Conservation (phyloP, 2,113 vertebrate genomes). For the Misgurnus mizolepis region DNA sequence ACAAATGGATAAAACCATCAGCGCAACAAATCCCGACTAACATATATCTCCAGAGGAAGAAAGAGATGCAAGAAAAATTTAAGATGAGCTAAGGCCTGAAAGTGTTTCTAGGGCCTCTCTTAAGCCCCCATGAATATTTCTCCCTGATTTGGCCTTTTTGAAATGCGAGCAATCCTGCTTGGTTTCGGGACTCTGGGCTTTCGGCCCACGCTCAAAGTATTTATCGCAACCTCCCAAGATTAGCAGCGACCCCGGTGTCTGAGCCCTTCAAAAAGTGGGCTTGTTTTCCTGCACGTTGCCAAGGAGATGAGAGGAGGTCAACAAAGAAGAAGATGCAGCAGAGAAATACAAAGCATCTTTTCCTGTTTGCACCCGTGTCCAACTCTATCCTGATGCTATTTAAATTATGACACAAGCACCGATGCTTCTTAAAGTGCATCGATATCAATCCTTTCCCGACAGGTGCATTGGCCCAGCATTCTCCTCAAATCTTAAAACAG, state of each 20-base stretch:
- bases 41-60: conserved; percentile 23
- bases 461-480: neutral
- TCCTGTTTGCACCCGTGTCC: conserved; percentile 2
- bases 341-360: conserved; percentile 43
- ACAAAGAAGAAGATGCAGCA: conserved; percentile 46
- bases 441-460: neutral
- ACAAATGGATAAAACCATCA: conserved; percentile 47
- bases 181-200: conserved; percentile 57
- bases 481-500: neutral
- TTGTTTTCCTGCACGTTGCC: conserved; percentile 73
- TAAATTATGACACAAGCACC: neutral
- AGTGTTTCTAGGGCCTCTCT: conserved; percentile 43
- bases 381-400: neutral
- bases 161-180: conserved; percentile 56
- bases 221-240: conserved; percentile 71
- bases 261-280: conserved; percentile 66
- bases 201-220: conserved; percentile 66
- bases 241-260: conserved; percentile 71
- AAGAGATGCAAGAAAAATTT: conserved; percentile 21
- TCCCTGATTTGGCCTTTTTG: conserved; percentile 53
- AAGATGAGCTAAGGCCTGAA: conserved; percentile 25
- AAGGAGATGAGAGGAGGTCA: conserved; percentile 69
- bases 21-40: conserved; percentile 41
- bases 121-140: conserved; percentile 61
- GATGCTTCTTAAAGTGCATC: neutral